Base-by-base conservation (phyloP, 2,797 vertebrate genomes). In the Trichosurus vulpecula region DNA sequence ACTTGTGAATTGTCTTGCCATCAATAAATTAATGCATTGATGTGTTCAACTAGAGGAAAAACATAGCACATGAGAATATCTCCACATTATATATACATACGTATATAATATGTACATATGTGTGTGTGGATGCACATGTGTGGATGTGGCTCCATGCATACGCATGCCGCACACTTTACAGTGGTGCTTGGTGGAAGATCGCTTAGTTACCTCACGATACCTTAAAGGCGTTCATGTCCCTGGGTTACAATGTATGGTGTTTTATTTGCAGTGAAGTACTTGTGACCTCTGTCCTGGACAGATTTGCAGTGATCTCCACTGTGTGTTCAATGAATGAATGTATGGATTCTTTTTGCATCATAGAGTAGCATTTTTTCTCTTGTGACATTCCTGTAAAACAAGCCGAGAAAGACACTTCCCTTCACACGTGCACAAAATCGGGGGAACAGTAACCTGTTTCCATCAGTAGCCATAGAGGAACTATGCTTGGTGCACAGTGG, bases 1-100 rank as follows among this genome's bases (percentile, higher is more conserved):
- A 97, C 91, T 97, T 98, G 97, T 98, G 98, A 96, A 97, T 98
- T 97, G 98, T 98, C 98, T 98, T 98, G 97, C 98, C 98, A 98
- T 98, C 98, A 98, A 98, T 98, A 98, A 98, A 98, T 95, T 97
- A 98, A 97, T 96, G 97, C 97, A 96, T 98, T 97, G 96, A 92
- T 97, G 96, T 98, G 97, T 98, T 97, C 95, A 96, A 95, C 90
- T 95, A 95, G 95, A 97, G 97, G 94, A 90, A 97, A 95, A 97
- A 96, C 95, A 53, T 53, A 97, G 94, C 97, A 97, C 95, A 87
- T 3, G n/a, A 95, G 96, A 94, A 56, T 95, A 95, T 90, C 95
- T 92, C 89, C 95, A 95, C 95, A 90, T 61, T 95, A 95, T 96
- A 92, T 96, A 90, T 91, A 58, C 91, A 54, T 91, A 57, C 96